phyloP scores from a whole-genome alignment of 2,113 vertebrate species.

The Ochotona princeps region DNA sequence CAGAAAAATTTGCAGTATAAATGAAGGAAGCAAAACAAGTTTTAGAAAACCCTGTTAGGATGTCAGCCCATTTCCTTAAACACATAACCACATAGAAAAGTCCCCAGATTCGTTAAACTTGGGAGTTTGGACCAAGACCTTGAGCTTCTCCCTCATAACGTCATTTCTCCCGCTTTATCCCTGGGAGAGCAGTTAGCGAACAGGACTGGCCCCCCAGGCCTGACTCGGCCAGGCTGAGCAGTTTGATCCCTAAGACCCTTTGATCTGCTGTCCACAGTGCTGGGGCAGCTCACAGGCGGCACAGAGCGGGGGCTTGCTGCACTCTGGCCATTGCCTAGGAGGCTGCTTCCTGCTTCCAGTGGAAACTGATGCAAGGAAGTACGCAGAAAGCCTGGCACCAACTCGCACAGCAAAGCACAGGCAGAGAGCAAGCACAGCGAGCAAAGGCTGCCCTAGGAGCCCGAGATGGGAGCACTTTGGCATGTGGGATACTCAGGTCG shows the following conservation, averaged over 20 bases:
- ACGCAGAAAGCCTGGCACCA: neutral
- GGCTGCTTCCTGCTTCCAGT: too few species aligned
- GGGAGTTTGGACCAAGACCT: neutral
- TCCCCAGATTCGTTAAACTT: neutral
- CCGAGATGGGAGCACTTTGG: too few species aligned
- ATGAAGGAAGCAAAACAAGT: neutral
- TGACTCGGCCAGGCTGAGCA: neutral
- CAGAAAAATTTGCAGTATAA: neutral
- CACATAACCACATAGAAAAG: neutral
- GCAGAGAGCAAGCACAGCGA: too few species aligned
- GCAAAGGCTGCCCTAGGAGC: too few species aligned
- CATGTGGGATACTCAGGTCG: too few species aligned
- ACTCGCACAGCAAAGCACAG: too few species aligned
- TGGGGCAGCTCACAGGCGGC: neutral
- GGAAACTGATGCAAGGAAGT: neutral
- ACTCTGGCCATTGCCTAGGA: too few species aligned
- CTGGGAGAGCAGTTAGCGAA: neutral
- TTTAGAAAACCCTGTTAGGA: neutral
- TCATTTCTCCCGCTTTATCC: neutral
- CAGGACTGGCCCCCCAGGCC: neutral
- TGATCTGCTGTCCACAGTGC: too few species aligned
- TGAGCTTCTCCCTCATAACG: rapidly evolving
- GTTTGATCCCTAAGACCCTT: neutral
- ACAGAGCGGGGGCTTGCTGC: neutral
- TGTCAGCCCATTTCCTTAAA: neutral